Evolutionary conservation across 2,797 vertebrate genomes (phyloP).

Genomic region (Cirrhinus mrigala): DNA sequence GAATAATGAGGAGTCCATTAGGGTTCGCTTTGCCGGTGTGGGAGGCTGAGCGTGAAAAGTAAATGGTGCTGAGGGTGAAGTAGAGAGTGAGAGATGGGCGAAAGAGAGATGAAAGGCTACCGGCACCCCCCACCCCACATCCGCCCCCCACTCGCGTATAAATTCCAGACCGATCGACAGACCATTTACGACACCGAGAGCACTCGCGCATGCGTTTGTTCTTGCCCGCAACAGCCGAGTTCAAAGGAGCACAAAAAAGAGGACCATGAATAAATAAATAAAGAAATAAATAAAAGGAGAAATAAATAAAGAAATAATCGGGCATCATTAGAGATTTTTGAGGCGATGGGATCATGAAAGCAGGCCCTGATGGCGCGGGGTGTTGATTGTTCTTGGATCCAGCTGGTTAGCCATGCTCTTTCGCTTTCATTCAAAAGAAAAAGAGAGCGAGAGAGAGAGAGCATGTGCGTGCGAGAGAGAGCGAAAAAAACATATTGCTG

Average conservation of each 20-base stretch:
- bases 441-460: background rate
- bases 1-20: constrained; percentile 68
- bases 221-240: constrained; percentile 45
- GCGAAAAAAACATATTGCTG: background rate
- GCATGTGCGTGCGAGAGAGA: background rate
- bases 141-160: constrained; percentile 63
- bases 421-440: constrained; percentile 51
- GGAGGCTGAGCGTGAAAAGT: constrained; percentile 65
- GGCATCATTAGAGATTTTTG: constrained; percentile 54
- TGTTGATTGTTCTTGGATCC: constrained; percentile 56
- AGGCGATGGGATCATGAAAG: constrained; percentile 48
- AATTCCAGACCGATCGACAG: constrained; percentile 71
- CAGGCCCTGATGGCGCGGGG: constrained; percentile 33
- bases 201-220: constrained; percentile 60
- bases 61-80: constrained; percentile 62
- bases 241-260: constrained; percentile 52
- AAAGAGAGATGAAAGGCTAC: constrained; percentile 72
- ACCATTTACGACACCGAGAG: constrained; percentile 61
- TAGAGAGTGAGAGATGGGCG: constrained; percentile 49
- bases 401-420: constrained; percentile 59
- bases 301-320: constrained; percentile 62
- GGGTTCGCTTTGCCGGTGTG: constrained; percentile 52
- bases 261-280: constrained; percentile 48
- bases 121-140: background rate
- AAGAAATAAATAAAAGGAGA: constrained; percentile 51